Evolutionary conservation across 2,797 vertebrate species (phyloP).

Genomic region (Falco columbarius): DNA sequence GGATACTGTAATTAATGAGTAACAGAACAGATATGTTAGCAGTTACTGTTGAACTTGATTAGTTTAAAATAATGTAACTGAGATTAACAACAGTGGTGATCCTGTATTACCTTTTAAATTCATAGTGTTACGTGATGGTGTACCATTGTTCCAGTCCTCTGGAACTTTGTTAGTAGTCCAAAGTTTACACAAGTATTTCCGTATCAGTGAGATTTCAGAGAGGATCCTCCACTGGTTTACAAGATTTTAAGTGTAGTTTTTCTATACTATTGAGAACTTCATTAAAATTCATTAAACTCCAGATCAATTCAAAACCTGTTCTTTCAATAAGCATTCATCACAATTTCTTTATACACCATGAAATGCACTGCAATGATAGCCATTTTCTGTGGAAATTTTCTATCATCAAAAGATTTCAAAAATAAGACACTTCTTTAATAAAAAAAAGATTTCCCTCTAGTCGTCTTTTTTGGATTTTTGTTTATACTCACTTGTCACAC

Average conservation of each 20-base stretch:
- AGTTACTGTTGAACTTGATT: not conserved
- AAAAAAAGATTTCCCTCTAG: not conserved
- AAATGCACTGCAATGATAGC: not conserved
- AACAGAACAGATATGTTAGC: not conserved
- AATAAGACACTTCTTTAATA: not conserved
- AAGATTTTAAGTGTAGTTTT: not conserved
- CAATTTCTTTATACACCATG: not conserved
- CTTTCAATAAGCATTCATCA: not conserved
- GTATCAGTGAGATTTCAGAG: not conserved
- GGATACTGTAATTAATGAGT: not conserved
- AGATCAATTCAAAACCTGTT: not conserved
- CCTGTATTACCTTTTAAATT: not conserved
- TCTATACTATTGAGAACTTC: not conserved
- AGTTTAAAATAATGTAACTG: not conserved
- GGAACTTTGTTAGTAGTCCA: not conserved
- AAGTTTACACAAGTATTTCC: not conserved
- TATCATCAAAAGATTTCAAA: not conserved
- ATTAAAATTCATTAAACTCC: not conserved
- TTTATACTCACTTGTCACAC: slow-evolving; percentile 89
- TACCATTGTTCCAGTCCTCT: not conserved
- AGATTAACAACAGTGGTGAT: not conserved
- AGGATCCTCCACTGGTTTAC: not conserved
- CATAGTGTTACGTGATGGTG: not conserved
- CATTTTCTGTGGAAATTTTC: not conserved
- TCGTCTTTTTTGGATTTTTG: not conserved